These are phyloP conservation scores for Charanyca ferruginea DNA, from an alignment of 2,888 invertebrate species.

Conservation along the genomic window DNA sequence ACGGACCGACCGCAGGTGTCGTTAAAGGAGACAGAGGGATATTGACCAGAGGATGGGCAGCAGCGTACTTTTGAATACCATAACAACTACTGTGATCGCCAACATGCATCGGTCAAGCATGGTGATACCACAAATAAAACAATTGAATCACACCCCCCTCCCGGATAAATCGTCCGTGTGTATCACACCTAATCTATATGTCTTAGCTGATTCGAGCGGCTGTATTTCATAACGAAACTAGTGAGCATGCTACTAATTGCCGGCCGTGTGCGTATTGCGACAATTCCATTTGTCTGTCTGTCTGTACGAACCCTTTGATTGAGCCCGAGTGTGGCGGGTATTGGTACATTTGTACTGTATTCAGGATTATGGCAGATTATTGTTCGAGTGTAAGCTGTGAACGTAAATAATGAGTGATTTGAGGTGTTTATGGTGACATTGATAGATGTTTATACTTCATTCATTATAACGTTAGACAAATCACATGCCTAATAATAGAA, in stretches of 20 bases:
- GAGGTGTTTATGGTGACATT: conserved; percentile 40
- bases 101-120: too few relatives aligned
- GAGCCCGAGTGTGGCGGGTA: conserved; percentile 52
- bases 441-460: conserved; percentile 29
- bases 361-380: conserved; percentile 51
- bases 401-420: conserved; percentile 39
- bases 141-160: background rate
- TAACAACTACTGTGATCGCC: too few relatives aligned
- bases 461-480: too few relatives aligned
- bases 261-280: conserved; percentile 74
- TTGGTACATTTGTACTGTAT: conserved; percentile 45
- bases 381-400: conserved; percentile 29
- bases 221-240: conserved; percentile 88
- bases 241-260: conserved; percentile 85
- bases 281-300: conserved; percentile 82
- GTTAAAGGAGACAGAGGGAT: too few relatives aligned
- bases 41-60: too few relatives aligned
- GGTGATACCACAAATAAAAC: background rate
- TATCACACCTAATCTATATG: conserved; percentile 81
- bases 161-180: conserved; percentile 70
- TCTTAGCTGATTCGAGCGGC: conserved; percentile 85
- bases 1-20: too few relatives aligned
- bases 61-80: too few relatives aligned
- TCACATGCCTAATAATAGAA: too few relatives aligned
- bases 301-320: conserved; percentile 69